Evolutionary conservation across 2,888 invertebrate species (phyloP).

Genomic region (Eupithecia subfuscata): DNA sequence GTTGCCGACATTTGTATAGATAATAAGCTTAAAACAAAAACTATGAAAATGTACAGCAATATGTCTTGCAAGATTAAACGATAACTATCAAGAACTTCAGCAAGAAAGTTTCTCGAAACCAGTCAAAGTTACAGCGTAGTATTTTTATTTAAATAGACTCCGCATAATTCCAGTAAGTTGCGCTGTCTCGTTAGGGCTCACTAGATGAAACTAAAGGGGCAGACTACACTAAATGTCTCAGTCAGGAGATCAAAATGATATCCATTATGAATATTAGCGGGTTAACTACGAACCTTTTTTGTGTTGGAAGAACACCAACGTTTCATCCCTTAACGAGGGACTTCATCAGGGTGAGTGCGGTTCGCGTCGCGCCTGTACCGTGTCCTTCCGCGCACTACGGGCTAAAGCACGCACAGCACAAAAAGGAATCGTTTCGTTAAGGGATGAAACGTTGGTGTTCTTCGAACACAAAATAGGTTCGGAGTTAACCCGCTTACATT

Average conservation of each 20-base stretch:
- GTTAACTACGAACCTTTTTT: no score
- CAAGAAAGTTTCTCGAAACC: slow-evolving; percentile 22
- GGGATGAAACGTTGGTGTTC: no score
- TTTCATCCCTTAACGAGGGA: no score
- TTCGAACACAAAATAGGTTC: no score
- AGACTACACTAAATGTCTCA: background rate
- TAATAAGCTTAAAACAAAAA: background rate
- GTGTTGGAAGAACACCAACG: no score
- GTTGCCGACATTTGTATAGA: background rate
- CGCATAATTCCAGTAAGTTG: slow-evolving; percentile 49
- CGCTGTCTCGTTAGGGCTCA: slow-evolving; percentile 68
- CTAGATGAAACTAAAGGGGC: slow-evolving; percentile 74
- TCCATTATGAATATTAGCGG: no score
- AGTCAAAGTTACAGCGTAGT: slow-evolving; percentile 39
- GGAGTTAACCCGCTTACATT: no score
- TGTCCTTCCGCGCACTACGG: no score
- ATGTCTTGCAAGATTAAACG: slow-evolving; percentile 32
- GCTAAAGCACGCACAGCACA: no score
- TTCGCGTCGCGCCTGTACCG: no score
- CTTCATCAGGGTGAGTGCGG: no score
- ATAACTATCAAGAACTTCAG: slow-evolving; percentile 31
- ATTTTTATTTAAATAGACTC: slow-evolving; percentile 48
- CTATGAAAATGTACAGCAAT: slow-evolving; percentile 1
- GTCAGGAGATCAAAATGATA: background rate
- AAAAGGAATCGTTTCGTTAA: no score